Evolutionary conservation across 2,797 vertebrate genomes (phyloP).

Genomic region (Meriones psammophilus): DNA sequence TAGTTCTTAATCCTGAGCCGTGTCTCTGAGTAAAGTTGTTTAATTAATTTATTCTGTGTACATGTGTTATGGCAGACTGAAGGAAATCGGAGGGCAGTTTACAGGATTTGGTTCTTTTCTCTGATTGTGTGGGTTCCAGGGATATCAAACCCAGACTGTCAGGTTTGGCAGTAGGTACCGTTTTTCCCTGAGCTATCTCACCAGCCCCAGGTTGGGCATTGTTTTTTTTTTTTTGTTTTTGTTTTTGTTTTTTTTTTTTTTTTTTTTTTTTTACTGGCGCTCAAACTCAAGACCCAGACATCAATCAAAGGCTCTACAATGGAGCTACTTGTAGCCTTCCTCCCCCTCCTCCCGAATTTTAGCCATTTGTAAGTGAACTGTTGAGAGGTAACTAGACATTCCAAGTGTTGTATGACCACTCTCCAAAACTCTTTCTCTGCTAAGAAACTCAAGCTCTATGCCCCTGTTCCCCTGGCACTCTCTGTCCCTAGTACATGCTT

Average conservation of each 20-base stretch:
- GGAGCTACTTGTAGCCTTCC: not conserved
- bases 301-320: not conserved
- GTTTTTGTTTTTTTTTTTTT: not conserved
- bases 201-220: not conserved
- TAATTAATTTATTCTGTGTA: not conserved
- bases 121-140: not conserved
- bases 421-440: not conserved
- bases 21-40: not conserved
- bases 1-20: not conserved
- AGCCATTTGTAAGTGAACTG: not conserved
- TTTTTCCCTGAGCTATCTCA: not conserved
- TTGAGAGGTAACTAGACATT: not conserved
- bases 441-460: not conserved
- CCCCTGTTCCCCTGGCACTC: not conserved
- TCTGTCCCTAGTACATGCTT: not conserved
- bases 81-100: not conserved
- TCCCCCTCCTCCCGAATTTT: not conserved
- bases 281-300: not conserved
- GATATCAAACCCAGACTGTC: not conserved
- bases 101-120: not conserved
- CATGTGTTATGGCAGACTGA: not conserved
- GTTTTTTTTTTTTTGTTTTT: not conserved
- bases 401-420: not conserved
- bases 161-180: not conserved
- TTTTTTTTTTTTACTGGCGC: not conserved